These are phyloP conservation scores for Montipora cactus DNA, from an alignment of 64 coral and sea anemone species.

Conservation along the genomic window DNA sequence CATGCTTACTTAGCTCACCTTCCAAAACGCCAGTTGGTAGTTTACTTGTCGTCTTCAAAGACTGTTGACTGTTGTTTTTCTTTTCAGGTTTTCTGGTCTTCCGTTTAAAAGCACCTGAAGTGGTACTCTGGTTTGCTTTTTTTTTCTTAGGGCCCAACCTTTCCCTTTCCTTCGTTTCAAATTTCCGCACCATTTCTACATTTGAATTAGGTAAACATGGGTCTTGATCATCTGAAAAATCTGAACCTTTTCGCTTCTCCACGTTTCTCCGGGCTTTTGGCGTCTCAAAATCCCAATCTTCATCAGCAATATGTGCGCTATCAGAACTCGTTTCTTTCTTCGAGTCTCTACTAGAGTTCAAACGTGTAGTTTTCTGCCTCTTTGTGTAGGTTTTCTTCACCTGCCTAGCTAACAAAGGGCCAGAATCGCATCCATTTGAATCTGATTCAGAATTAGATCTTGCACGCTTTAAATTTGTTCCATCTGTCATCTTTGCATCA, in stretches of 20 bases:
- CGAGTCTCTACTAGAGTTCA: not conserved
- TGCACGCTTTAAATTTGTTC: not conserved
- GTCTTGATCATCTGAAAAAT: conserved; percentile 12
- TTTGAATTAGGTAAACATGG: not conserved
- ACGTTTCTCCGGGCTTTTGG: conserved; percentile 17
- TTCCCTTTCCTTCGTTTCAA: not conserved
- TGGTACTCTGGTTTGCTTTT: not conserved
- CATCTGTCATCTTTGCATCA: not conserved
- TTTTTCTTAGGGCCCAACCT: not conserved
- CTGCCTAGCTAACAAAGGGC: not conserved
- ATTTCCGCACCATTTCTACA: not conserved
- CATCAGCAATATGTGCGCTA: not conserved
- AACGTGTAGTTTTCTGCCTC: not conserved
- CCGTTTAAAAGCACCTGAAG: not conserved
- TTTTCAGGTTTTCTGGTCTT: not conserved
- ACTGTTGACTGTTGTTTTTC: not conserved
- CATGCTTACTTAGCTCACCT: not conserved
- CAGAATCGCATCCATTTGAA: not conserved
- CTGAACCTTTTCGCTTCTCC: conserved; percentile 6
- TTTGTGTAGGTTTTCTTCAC: not conserved
- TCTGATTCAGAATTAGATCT: conserved; percentile 33
- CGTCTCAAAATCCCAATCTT: conserved; percentile 30
- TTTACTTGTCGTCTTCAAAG: not conserved
- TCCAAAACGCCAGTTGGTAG: not conserved
- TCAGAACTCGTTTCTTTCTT: not conserved